Conservation (phyloP, 2,797 vertebrate species). For the Vultur gryphus region DNA sequence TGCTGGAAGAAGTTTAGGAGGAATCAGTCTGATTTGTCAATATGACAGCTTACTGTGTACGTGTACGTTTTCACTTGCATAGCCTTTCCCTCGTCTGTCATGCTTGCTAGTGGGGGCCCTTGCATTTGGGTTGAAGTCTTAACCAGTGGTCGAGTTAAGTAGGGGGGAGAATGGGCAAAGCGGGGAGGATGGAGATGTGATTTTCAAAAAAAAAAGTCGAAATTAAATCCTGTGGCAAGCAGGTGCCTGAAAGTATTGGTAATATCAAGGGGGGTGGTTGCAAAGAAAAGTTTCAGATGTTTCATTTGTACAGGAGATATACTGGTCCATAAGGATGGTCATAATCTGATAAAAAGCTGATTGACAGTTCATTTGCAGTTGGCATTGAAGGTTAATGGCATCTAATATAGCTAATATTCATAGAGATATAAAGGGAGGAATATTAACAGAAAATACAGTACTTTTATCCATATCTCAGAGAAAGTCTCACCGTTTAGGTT, state of each 20-base stretch:
- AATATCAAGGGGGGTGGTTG: too few relatives aligned
- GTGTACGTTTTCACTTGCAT: too few relatives aligned
- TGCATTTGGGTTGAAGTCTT: background rate
- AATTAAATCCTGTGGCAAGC: background rate
- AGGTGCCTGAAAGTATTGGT: background rate
- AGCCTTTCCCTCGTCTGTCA: fast-evolving
- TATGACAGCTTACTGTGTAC: too few relatives aligned
- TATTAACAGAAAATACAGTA: background rate
- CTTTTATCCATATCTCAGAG: background rate
- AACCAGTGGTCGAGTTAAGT: background rate
- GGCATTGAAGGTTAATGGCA: background rate
- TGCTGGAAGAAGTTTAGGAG: background rate
- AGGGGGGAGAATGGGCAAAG: background rate
- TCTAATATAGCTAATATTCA: background rate
- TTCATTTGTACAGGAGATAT: background rate
- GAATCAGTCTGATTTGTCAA: background rate
- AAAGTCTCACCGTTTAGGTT: too few relatives aligned
- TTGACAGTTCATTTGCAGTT: background rate
- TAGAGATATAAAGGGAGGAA: background rate
- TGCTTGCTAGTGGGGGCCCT: background rate
- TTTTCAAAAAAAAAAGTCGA: background rate
- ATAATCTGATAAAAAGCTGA: background rate
- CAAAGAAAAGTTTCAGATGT: background rate
- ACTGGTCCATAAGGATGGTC: background rate
- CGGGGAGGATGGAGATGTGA: background rate